phyloP scores from a whole-genome alignment of 1,140 invertebrate genomes.

The Danaus plexippus region DNA sequence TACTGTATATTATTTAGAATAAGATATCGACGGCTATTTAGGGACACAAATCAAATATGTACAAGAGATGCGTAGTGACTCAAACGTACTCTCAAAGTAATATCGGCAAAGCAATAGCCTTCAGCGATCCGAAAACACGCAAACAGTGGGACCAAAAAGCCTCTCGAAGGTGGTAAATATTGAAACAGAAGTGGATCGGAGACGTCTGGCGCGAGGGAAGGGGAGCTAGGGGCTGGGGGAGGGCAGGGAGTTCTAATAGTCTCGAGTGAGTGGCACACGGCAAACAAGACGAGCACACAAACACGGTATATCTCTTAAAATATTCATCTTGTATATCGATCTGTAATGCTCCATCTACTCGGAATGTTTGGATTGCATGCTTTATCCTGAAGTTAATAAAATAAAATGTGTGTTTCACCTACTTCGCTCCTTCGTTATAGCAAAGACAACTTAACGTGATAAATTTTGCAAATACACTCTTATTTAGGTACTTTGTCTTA shows the following conservation, averaged over 20 bases:
- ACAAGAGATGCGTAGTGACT: conserved; percentile 38
- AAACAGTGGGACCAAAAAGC: conserved; percentile 70
- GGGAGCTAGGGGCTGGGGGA: conserved; percentile 27
- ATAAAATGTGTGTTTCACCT: too few relatives aligned
- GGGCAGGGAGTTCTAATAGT: conserved; percentile 55
- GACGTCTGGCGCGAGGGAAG: conserved; percentile 42
- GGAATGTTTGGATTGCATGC: too few relatives aligned
- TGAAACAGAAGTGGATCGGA: conserved; percentile 68
- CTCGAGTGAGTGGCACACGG: conserved; percentile 54
- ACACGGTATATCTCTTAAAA: conserved; percentile 57
- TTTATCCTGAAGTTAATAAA: too few relatives aligned
- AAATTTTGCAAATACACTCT: too few relatives aligned
- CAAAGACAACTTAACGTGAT: too few relatives aligned
- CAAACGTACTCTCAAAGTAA: conserved; percentile 63
- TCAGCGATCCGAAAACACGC: conserved; percentile 67
- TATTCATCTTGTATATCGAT: conserved; percentile 58
- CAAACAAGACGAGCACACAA: conserved; percentile 59
- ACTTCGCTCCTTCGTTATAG: too few relatives aligned
- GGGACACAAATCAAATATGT: too few relatives aligned
- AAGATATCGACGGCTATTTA: too few relatives aligned
- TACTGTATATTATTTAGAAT: too few relatives aligned
- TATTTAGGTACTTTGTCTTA: too few relatives aligned
- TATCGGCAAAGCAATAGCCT: conserved; percentile 58
- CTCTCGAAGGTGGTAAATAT: conserved; percentile 69
- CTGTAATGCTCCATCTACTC: conserved; percentile 23